These are phyloP conservation scores for Pimephales promelas DNA, from an alignment of 2,113 vertebrate genomes.

Conservation along the genomic window DNA sequence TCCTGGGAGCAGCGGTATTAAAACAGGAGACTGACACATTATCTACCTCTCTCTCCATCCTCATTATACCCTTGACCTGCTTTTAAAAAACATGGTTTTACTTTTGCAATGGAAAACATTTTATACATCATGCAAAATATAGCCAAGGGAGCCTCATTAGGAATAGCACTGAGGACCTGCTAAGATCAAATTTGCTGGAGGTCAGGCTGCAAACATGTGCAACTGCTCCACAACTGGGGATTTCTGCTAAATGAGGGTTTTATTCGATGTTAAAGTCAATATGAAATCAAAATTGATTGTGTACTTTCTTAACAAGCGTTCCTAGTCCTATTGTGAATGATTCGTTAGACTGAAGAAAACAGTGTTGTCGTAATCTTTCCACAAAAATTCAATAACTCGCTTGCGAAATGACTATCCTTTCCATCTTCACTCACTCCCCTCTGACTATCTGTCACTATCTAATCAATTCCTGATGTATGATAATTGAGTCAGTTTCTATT, in stretches of 20 bases:
- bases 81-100: conserved; percentile 45
- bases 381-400: not conserved
- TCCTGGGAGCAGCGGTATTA: conserved; percentile 47
- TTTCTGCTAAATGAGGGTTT: conserved; percentile 35
- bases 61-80: conserved; percentile 62
- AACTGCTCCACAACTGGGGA: not conserved
- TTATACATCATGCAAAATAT: conserved; percentile 52
- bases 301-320: not conserved
- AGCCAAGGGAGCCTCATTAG: conserved; percentile 53
- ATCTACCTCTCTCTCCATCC: conserved; percentile 61
- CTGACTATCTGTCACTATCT: not conserved
- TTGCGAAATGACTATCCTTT: not conserved
- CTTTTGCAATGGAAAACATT: conserved; percentile 60
- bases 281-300: not conserved
- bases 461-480: not conserved
- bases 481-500: not conserved
- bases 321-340: not conserved
- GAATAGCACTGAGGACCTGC: conserved; percentile 2
- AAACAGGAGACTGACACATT: conserved; percentile 59
- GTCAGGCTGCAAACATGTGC: conserved; percentile 33
- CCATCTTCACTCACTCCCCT: not conserved
- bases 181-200: conserved; percentile 36
- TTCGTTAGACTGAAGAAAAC: no score
- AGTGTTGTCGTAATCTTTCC: not conserved
- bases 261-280: conserved; percentile 8